Conservation (phyloP, 2,888 invertebrate genomes). For the Eupelmus urozonus region DNA sequence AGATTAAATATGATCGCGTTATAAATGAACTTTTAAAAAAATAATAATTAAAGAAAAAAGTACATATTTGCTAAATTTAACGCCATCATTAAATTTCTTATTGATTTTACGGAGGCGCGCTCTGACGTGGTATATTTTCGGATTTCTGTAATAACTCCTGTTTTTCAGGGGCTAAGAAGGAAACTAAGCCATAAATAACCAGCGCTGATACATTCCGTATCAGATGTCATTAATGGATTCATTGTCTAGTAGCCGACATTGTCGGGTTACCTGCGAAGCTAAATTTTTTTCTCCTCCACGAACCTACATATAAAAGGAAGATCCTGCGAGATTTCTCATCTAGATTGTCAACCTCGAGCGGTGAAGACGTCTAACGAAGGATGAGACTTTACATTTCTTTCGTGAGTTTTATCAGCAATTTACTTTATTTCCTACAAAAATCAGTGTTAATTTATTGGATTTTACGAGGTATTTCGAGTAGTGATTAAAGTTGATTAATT, state of each 20-base stretch:
- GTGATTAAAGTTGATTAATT: too few species aligned
- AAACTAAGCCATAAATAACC: constrained; percentile 39
- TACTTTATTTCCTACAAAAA: too few species aligned
- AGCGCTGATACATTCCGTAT: constrained; percentile 62
- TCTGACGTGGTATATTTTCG: neutral
- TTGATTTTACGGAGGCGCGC: too few species aligned
- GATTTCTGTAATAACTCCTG: neutral
- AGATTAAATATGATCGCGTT: too few species aligned
- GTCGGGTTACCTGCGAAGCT: neutral
- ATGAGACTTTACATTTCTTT: constrained; percentile 32
- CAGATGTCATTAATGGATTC: constrained; percentile 69
- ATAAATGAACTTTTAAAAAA: too few species aligned
- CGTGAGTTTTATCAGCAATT: too few species aligned
- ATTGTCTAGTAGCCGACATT: constrained; percentile 50
- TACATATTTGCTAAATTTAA: too few species aligned
- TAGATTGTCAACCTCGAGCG: neutral
- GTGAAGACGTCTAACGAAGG: constrained; percentile 1
- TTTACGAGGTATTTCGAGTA: too few species aligned
- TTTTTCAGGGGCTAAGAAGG: neutral
- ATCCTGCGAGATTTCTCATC: neutral
- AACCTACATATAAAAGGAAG: constrained; percentile 21
- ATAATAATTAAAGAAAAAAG: too few species aligned
- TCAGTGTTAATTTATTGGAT: too few species aligned
- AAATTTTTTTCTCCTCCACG: neutral
- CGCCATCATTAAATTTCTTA: too few species aligned